Evolutionary conservation across 2,888 invertebrate species (phyloP), one percentile per base, ranked within the genome.

Genomic region (Pandemis cinnamomeana): DNA sequence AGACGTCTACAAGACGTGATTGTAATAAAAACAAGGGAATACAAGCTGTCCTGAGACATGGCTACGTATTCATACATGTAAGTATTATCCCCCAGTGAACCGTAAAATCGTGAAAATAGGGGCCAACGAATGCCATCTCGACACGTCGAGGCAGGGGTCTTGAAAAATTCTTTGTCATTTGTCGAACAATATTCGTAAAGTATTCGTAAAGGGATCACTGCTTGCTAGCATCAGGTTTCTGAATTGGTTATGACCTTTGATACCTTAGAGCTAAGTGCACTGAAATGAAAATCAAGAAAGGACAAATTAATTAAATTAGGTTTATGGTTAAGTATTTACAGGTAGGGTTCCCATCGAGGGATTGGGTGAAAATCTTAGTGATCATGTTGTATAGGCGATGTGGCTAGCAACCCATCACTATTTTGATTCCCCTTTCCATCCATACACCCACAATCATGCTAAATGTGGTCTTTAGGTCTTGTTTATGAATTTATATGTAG

Each of bases 1-100:
- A 71, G 67, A 66, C 41, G 60, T 74, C 61, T 36, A 60, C 66
- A 67, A 70, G 70, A 70, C 66, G 73, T 67, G 73, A 74, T 74
- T 70, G 69, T 73, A 73, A 70, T 70, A 70, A 73, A 72, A 73
- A 64, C 58, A 41, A 46, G 27, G 46, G 69, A 41, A 64, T 60
- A 51, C 27, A 67, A 44, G 67, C 36, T 55, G 36, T 11, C 67
- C 44, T 55, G 36, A 15, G 55, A 63, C 63, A 66, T 46, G 46
- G 15, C 46, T 55, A 53, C n/a, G 46, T 72, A 66, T 71, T 36
- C 48, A 67, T 60, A 60, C 15, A 64, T 11, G 60, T 62, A 62
- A 11, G 11, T 8, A 58, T 67, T 44, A 64, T 48, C 20, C 72
- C 69, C 72, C 42, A 64, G 69, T 51, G 69, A 42, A 69, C 64